Evolutionary conservation across 2,888 invertebrate species (phyloP).

Genomic region (Hirudinaria manillensis): DNA sequence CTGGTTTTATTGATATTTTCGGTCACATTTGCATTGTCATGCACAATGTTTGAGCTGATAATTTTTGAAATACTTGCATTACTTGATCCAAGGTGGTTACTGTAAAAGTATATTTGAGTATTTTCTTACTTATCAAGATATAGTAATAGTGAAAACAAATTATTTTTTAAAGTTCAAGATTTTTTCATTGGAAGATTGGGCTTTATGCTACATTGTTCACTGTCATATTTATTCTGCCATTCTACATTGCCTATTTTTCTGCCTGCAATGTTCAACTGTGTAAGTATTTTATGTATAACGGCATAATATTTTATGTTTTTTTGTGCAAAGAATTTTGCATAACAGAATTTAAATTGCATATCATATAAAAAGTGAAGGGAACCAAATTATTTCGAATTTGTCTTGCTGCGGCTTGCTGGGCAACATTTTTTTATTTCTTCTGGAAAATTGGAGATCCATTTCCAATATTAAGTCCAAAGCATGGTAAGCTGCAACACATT

Average conservation of each 20-base stretch:
- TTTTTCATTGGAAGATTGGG: constrained; percentile 89
- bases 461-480: constrained; percentile 89
- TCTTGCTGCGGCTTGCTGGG: constrained; percentile 77
- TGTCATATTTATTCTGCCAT: constrained; percentile 90
- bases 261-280: constrained; percentile 72
- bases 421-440: constrained; percentile 85
- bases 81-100: constrained; percentile 75
- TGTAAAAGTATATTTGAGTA: not conserved
- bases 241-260: constrained; percentile 90
- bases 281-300: constrained; percentile 41
- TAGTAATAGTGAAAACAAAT: not conserved
- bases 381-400: constrained; percentile 59
- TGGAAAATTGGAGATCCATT: constrained; percentile 99
- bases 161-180: constrained; percentile 66
- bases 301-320: not conserved
- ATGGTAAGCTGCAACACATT: constrained; percentile 60
- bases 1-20: constrained; percentile 92
- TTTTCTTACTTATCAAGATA: not conserved
- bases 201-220: constrained; percentile 83
- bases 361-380: not conserved
- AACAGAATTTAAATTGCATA: not conserved
- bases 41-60: constrained; percentile 97
- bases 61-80: constrained; percentile 97
- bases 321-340: not conserved
- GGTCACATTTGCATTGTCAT: constrained; percentile 86